phyloP scores from a whole-genome alignment of 2,888 invertebrate species.

The Volucella bombylans region DNA sequence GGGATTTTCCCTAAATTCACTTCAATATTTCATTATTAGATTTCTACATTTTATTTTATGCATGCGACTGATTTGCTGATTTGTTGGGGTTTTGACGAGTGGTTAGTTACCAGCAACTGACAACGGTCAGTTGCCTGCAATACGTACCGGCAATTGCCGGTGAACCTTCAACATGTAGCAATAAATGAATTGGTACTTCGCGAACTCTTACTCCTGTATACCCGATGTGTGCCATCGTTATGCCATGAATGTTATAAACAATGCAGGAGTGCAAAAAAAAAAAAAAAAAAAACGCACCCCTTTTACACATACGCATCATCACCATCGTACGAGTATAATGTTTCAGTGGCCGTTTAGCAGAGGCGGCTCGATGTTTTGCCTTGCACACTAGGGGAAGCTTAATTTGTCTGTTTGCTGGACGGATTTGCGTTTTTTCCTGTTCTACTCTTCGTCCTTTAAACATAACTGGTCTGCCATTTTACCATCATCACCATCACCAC shows the following conservation, averaged over 20 bases:
- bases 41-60: constrained; percentile 55
- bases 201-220: constrained; percentile 10
- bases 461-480: constrained; percentile 27
- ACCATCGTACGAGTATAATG: constrained; percentile 51
- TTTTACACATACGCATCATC: constrained; percentile 71
- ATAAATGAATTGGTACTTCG: constrained; percentile 50
- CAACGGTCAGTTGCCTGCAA: constrained; percentile 23
- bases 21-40: constrained; percentile 74
- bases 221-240: constrained; percentile 9
- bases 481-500: constrained; percentile 23
- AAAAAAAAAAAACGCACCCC: constrained; percentile 65
- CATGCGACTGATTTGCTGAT: constrained; percentile 17
- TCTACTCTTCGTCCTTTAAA: constrained; percentile 33
- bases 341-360: constrained; percentile 70
- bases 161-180: constrained; percentile 56
- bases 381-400: constrained; percentile 65
- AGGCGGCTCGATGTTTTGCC: constrained; percentile 51
- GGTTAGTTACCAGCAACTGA: not conserved
- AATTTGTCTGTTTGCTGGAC: constrained; percentile 74
- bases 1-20: constrained; percentile 69
- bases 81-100: not conserved
- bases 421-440: constrained; percentile 59
- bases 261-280: constrained; percentile 63
- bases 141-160: constrained; percentile 51
- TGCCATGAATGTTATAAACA: constrained; percentile 30